Evolutionary conservation across 1,140 invertebrate species (phyloP).

Genomic region (Phocides pigmalion): DNA sequence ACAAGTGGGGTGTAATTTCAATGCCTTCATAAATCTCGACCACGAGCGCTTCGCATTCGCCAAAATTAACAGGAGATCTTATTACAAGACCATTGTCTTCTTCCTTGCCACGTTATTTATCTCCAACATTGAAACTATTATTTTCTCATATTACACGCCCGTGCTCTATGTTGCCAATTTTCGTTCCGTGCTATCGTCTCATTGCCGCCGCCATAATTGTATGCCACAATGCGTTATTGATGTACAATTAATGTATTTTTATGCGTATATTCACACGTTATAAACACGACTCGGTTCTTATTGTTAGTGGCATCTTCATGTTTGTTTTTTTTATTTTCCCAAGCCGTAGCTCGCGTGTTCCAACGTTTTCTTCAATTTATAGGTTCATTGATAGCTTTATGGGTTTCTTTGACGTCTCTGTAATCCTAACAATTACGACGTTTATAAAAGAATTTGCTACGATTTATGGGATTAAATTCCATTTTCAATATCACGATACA

Average conservation of each 20-base stretch:
- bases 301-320: slow-evolving; percentile 53
- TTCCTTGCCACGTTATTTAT: slow-evolving; percentile 72
- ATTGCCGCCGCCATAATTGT: slow-evolving; percentile 62
- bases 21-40: slow-evolving; percentile 72
- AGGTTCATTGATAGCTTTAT: slow-evolving; percentile 65
- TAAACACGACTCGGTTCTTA: slow-evolving; percentile 44
- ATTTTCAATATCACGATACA: neutral
- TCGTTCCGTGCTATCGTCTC: slow-evolving; percentile 66
- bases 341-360: slow-evolving; percentile 56
- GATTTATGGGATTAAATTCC: slow-evolving; percentile 15
- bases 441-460: slow-evolving; percentile 55
- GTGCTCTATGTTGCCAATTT: slow-evolving; percentile 60
- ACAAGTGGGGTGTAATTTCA: slow-evolving; percentile 72
- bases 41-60: slow-evolving; percentile 62
- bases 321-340: slow-evolving; percentile 61
- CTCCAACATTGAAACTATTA: slow-evolving; percentile 76
- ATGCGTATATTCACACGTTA: slow-evolving; percentile 64
- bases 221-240: slow-evolving; percentile 43
- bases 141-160: slow-evolving; percentile 61
- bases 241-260: slow-evolving; percentile 41
- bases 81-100: slow-evolving; percentile 77
- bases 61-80: slow-evolving; percentile 77
- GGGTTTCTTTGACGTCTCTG: slow-evolving; percentile 53
- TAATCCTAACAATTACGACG: slow-evolving; percentile 57
- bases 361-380: slow-evolving; percentile 66